phyloP scores from a whole-genome alignment of 2,888 invertebrate species.

The Andrena dorsata region DNA sequence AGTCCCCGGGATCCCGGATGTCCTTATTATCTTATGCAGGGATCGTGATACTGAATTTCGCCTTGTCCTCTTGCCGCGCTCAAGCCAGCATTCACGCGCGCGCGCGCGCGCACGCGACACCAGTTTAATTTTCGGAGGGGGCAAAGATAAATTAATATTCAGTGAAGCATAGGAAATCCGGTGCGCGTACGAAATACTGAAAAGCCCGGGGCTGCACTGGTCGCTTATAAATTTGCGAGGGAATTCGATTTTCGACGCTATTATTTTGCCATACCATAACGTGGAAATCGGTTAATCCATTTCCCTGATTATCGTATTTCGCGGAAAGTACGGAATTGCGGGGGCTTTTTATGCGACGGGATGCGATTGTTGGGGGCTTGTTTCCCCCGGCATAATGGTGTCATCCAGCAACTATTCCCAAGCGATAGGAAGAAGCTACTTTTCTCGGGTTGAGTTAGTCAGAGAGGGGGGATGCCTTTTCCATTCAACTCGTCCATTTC shows the following conservation, averaged over 20 bases:
- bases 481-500: constrained; percentile 52
- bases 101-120: neutral
- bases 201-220: neutral
- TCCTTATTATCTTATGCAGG: constrained; percentile 51
- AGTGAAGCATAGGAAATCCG: constrained; percentile 39
- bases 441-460: constrained; percentile 35
- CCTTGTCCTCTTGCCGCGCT: neutral
- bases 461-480: constrained; percentile 6
- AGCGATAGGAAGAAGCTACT: constrained; percentile 33
- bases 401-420: neutral
- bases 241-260: constrained; percentile 18
- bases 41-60: constrained; percentile 40
- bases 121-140: constrained; percentile 38
- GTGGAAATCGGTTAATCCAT: neutral
- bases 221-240: neutral
- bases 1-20: constrained; percentile 40
- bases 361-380: neutral
- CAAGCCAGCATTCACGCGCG: no score
- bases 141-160: constrained; percentile 46
- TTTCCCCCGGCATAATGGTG: neutral
- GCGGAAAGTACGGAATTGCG: neutral
- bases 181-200: constrained; percentile 19
- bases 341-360: neutral
- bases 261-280: neutral
- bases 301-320: neutral